Conservation (phyloP, 1,140 invertebrate genomes). For the Magallana ariakensis region DNA sequence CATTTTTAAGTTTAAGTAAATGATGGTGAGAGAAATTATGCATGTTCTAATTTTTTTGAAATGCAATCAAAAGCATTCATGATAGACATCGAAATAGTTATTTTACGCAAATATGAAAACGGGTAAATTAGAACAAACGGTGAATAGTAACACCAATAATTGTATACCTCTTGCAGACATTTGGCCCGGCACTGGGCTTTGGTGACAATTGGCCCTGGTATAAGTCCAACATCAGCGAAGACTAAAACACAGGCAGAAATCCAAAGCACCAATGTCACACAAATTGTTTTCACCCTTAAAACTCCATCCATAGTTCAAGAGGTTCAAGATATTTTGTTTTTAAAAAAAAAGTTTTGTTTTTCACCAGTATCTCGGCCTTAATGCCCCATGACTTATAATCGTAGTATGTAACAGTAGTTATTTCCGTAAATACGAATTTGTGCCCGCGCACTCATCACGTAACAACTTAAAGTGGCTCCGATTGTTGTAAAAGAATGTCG, state of each 20-base stretch:
- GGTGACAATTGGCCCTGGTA: neutral
- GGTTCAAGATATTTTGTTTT: too few species aligned
- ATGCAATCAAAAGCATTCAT: too few species aligned
- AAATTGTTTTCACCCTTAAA: neutral
- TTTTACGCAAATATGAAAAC: too few species aligned
- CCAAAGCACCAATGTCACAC: neutral
- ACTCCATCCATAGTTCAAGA: conserved; percentile 15
- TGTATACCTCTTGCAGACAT: conserved; percentile 12
- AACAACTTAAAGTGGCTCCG: conserved; percentile 18
- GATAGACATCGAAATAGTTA: too few species aligned
- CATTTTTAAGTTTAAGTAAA: too few species aligned
- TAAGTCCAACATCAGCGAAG: neutral
- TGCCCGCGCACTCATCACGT: conserved; percentile 24
- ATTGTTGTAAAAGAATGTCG: neutral
- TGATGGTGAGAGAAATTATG: too few species aligned
- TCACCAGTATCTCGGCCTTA: neutral
- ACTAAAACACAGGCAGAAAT: neutral
- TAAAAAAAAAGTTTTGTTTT: neutral
- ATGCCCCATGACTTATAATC: neutral
- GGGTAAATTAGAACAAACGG: too few species aligned
- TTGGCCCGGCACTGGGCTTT: neutral
- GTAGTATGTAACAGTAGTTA: conserved; percentile 12
- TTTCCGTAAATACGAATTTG: conserved; percentile 20
- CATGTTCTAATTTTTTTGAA: too few species aligned
- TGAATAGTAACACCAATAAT: too few species aligned